These are phyloP conservation scores for Cabera pusaria DNA, from an alignment of 2,888 invertebrate species.

Conservation along the genomic window DNA sequence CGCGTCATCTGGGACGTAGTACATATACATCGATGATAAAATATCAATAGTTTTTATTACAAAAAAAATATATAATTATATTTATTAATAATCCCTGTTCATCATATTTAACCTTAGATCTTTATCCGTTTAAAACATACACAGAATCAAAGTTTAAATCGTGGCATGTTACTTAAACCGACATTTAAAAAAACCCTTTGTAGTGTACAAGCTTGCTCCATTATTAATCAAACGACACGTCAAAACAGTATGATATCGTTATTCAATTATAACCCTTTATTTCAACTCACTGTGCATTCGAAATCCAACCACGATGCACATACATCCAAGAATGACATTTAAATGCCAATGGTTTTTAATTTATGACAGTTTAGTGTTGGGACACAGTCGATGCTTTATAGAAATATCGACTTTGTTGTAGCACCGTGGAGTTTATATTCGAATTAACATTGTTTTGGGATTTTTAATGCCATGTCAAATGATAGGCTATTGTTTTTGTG, in stretches of 20 bases:
- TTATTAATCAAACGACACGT: conserved; percentile 81
- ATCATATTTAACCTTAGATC: too few relatives aligned
- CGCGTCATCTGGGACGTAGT: too few relatives aligned
- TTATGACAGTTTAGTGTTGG: conserved; percentile 38
- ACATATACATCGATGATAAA: too few relatives aligned
- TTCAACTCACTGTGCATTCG: conserved; percentile 1
- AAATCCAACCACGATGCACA: conserved; percentile 27
- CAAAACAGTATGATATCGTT: conserved; percentile 80
- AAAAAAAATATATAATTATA: too few relatives aligned
- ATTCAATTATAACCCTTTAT: conserved; percentile 76
- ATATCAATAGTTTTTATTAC: too few relatives aligned
- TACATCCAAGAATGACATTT: conserved; percentile 2
- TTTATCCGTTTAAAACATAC: too few relatives aligned
- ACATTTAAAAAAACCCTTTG: conserved; percentile 56
- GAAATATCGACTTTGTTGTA: conserved; percentile 38
- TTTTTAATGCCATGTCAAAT: conserved; percentile 66
- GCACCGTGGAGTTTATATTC: conserved; percentile 24
- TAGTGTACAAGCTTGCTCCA: conserved; percentile 71
- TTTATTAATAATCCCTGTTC: too few relatives aligned
- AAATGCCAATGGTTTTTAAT: background rate
- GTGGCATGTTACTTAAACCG: conserved; percentile 65
- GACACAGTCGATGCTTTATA: conserved; percentile 21
- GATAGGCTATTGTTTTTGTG: conserved; percentile 76
- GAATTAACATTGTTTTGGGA: conserved; percentile 25
- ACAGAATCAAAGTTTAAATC: too few relatives aligned